Base-by-base conservation (phyloP, 2,888 invertebrate species). In the Spilosoma lubricipeda region DNA sequence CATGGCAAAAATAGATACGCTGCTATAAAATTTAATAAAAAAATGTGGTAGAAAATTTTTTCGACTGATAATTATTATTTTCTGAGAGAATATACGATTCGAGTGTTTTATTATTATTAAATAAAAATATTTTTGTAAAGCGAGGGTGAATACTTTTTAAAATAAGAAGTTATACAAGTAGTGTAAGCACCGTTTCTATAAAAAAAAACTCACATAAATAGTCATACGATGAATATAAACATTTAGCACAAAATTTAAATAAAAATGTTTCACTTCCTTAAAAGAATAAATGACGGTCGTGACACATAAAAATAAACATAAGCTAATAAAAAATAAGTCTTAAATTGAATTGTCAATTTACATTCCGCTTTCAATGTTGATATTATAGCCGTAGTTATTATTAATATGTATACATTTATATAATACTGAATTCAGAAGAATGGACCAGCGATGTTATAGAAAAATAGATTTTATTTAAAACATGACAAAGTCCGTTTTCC, bases 361-460 rank as follows among this genome's bases (percentile, higher is more conserved):
- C 91, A 93, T 91, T 92, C 93, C 91, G 94, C 94, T 94, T 94
- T 93, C 84, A 90, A 86, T 93, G 93, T 94, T 90, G 85, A 89
- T 87, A 79, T 86, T 84, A 80, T 86, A 87, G 81, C 81, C 83
- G 82, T 87, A 86, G 82, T 83, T 82, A 82, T 85, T 85, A 71
- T 80, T 75, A 75, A 30, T 77, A 82, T 81, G 80, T 78, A 65
- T 74, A 75, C 48, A 66, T 76, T 74, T 56, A 74, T 56, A 80
- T 81, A 78, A 75, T 84, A 84, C 82, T 75, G 77, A 77, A 75
- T 82, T 84, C 74, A 77, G 81, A 84, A 83, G 87, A 88, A 90
- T 90, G 90, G 90, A 91, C 91, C 91, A 91, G 86, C 85, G 81
- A 87, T 88, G 83, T 87, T 87, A 84, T 86, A 83, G 81, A 84